Conservation (phyloP, 2,113 vertebrate species). For the Lepisosteus osseus region DNA sequence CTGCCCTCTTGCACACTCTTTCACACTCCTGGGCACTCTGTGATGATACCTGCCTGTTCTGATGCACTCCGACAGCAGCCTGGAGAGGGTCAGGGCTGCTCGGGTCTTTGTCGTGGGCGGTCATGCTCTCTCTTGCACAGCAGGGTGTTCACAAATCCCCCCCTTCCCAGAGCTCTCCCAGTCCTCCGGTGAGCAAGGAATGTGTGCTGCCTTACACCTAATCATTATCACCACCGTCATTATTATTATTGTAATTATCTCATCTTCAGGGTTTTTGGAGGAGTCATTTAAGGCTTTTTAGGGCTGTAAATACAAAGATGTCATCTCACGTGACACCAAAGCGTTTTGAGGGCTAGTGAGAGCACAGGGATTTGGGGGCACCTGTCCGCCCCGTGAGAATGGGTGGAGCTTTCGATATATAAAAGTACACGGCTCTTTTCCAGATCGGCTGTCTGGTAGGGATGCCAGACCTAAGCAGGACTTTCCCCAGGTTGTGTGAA, state of each 20-base stretch:
- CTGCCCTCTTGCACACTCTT: too few species aligned
- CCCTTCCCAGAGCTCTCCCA: slow-evolving; percentile 6
- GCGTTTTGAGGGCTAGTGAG: too few species aligned
- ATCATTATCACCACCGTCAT: not conserved
- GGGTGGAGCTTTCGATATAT: too few species aligned
- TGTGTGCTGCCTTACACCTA: not conserved
- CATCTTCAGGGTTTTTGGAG: slow-evolving; percentile 13
- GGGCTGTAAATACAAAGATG: too few species aligned
- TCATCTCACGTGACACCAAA: too few species aligned
- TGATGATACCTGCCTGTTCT: not conserved
- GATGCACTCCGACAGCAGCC: not conserved
- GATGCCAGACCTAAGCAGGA: too few species aligned
- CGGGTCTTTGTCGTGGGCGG: not conserved
- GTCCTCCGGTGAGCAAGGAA: not conserved
- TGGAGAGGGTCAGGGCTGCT: not conserved
- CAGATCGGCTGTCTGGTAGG: too few species aligned
- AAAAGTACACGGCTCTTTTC: too few species aligned
- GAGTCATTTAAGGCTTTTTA: slow-evolving; percentile 16
- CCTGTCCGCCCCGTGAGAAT: too few species aligned
- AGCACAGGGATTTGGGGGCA: too few species aligned
- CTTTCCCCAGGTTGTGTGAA: too few species aligned
- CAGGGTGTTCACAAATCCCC: slow-evolving; percentile 1
- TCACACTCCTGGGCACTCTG: not conserved
- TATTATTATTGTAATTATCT: slow-evolving; percentile 40
- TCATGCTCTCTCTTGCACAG: not conserved